These are phyloP conservation scores for Cosmopolites sordidus DNA, from an alignment of 2,888 invertebrate genomes.

Conservation along the genomic window DNA sequence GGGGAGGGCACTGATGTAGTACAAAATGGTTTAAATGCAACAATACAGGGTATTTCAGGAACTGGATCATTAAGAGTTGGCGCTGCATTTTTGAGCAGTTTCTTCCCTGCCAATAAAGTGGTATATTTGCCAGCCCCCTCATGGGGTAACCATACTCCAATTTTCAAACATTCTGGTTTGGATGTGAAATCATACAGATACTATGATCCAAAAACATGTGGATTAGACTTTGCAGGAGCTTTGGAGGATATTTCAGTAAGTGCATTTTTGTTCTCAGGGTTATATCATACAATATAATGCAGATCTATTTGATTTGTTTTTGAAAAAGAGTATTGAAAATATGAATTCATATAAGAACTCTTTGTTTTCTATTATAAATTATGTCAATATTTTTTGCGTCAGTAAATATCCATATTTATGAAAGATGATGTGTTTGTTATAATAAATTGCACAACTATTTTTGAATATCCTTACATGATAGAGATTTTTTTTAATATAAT, in stretches of 20 bases:
- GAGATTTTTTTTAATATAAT: background rate
- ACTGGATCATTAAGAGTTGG: slow-evolving; percentile 96
- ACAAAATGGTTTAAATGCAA: slow-evolving; percentile 64
- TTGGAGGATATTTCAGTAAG: slow-evolving; percentile 82
- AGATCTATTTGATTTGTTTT: no score
- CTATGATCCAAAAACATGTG: slow-evolving; percentile 89
- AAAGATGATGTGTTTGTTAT: no score
- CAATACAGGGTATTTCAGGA: slow-evolving; percentile 90
- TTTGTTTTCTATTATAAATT: no score
- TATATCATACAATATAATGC: no score
- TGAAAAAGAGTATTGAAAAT: no score
- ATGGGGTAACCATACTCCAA: slow-evolving; percentile 97
- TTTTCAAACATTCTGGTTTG: slow-evolving; percentile 85
- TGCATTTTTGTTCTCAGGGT: slow-evolving; percentile 29
- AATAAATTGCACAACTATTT: background rate
- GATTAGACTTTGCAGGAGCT: slow-evolving; percentile 86
- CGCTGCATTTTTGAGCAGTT: slow-evolving; percentile 78
- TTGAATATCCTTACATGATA: background rate
- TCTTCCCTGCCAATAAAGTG: slow-evolving; percentile 74
- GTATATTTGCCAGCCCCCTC: slow-evolving; percentile 88
- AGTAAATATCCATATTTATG: no score
- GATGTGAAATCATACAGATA: slow-evolving; percentile 87
- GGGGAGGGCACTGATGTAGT: slow-evolving; percentile 71
- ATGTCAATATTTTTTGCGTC: no score
- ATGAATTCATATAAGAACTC: no score